Evolutionary conservation across 2,888 invertebrate species (phyloP).

Genomic region (Eurytoma californica): DNA sequence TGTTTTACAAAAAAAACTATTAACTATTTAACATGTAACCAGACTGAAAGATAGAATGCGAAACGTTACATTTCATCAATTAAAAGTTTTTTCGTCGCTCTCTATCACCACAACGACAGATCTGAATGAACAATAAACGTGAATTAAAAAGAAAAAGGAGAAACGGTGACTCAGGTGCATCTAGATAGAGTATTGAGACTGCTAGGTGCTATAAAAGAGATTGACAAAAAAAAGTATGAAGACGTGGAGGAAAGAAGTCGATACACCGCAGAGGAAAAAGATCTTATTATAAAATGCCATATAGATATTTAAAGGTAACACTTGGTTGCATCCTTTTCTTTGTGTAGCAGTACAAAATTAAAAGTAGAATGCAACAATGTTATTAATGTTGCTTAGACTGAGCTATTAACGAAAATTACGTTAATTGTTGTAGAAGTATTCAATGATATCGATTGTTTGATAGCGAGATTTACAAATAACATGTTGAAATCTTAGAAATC

Average conservation of each 20-base stretch:
- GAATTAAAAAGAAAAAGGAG: background rate
- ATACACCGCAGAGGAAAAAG: constrained; percentile 37
- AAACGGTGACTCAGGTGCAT: constrained; percentile 42
- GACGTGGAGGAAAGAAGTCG: no score
- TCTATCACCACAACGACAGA: constrained; percentile 42
- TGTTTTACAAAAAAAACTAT: constrained; percentile 25
- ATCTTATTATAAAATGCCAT: constrained; percentile 54
- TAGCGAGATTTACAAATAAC: constrained; percentile 44
- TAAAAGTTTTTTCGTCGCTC: constrained; percentile 39
- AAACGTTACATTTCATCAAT: constrained; percentile 46
- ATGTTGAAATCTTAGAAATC: constrained; percentile 50
- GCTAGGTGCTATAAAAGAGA: constrained; percentile 49
- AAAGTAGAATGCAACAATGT: constrained; percentile 54
- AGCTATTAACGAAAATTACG: constrained; percentile 53
- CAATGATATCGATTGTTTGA: constrained; percentile 52
- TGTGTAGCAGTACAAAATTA: constrained; percentile 52
- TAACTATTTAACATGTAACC: constrained; percentile 29
- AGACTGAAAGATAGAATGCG: constrained; percentile 45
- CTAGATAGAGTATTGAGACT: constrained; percentile 53
- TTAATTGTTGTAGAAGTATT: constrained; percentile 54
- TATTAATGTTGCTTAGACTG: constrained; percentile 55
- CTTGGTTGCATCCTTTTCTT: constrained; percentile 55
- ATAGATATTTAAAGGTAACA: constrained; percentile 49
- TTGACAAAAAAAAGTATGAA: constrained; percentile 39
- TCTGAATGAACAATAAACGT: constrained; percentile 45